phyloP scores from a whole-genome alignment of 2,888 invertebrate genomes.

The Sepiola atlantica region DNA sequence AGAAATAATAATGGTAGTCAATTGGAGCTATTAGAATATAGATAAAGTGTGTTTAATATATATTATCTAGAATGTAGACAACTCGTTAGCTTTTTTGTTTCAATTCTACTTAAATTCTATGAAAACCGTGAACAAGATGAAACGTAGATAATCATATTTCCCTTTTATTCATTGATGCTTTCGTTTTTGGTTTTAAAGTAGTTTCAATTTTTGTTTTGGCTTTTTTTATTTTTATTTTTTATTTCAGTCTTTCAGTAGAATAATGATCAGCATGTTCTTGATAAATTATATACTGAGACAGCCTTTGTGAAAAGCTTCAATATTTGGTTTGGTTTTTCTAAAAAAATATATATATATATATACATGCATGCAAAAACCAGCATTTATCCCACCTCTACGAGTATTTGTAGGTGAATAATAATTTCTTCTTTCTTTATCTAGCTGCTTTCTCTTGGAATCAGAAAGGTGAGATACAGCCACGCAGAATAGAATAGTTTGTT shows the following conservation, averaged over 20 bases:
- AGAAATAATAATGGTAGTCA: too few species aligned
- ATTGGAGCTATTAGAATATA: neutral
- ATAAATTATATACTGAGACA: neutral
- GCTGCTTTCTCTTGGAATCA: conserved; percentile 47
- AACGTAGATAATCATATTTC: too few species aligned
- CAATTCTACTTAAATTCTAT: too few species aligned
- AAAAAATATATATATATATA: neutral
- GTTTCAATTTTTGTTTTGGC: neutral
- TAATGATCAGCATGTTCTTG: neutral
- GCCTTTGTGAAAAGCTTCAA: neutral
- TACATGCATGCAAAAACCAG: neutral
- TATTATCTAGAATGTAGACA: too few species aligned
- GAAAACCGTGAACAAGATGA: too few species aligned
- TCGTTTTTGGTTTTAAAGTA: neutral
- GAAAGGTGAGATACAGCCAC: conserved; percentile 46
- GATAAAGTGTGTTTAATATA: neutral
- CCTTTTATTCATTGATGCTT: too few species aligned
- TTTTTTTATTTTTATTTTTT: neutral
- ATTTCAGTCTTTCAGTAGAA: neutral
- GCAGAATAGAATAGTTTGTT: conserved; percentile 40
- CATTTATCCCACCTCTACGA: neutral
- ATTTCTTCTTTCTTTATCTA: conserved; percentile 43
- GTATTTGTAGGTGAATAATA: conserved; percentile 33
- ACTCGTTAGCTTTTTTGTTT: too few species aligned
- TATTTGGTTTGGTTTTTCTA: neutral